These are phyloP conservation scores for Bubalus kerabau DNA, from an alignment of 2,113 vertebrate genomes.

Conservation along the genomic window DNA sequence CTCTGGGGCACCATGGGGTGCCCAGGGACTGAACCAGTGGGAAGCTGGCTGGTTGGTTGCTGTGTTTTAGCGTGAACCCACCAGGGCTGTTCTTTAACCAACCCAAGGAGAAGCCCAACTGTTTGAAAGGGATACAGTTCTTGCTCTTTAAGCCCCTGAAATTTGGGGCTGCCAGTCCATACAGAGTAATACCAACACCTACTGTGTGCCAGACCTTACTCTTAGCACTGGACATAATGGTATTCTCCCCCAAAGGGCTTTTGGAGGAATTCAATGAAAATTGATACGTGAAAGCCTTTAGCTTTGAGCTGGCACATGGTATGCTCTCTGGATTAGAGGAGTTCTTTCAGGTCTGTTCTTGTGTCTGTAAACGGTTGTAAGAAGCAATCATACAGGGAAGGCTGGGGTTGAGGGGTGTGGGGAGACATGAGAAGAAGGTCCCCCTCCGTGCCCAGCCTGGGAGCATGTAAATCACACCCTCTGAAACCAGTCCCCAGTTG, in stretches of 20 bases:
- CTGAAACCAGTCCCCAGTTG: not conserved
- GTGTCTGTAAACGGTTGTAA: not conserved
- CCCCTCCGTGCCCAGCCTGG: accelerated
- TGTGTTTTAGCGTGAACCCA: not conserved
- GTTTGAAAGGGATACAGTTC: not conserved
- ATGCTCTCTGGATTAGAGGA: not conserved
- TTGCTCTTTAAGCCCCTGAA: not conserved
- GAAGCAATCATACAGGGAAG: not conserved
- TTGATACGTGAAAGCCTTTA: not conserved
- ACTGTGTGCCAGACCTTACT: not conserved
- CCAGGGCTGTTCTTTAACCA: not conserved
- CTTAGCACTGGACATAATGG: not conserved
- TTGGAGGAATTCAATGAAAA: not conserved
- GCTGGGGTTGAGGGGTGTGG: not conserved
- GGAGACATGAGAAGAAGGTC: not conserved
- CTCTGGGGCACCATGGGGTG: not conserved
- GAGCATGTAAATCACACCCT: not conserved
- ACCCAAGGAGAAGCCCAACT: not conserved
- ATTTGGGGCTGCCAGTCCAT: not conserved
- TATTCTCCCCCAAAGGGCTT: not conserved
- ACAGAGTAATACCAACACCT: not conserved
- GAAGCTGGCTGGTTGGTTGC: not conserved
- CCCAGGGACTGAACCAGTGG: not conserved
- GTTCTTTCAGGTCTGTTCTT: not conserved
- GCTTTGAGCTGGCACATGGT: not conserved